Evolutionary conservation across 2,797 vertebrate species (phyloP).

Genomic region (Philypnodon macrostomus): DNA sequence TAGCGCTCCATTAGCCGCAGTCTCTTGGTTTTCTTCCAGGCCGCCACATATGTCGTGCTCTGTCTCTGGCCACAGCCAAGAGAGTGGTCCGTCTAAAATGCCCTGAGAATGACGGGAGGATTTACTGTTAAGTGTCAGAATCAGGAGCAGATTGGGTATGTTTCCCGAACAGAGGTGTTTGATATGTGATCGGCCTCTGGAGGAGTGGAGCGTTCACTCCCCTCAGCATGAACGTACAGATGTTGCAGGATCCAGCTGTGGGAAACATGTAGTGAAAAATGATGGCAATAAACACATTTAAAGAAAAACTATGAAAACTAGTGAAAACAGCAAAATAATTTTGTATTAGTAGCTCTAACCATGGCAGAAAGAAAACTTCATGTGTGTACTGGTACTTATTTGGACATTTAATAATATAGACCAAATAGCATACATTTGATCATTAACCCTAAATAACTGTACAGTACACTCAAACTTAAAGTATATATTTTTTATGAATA

Average conservation of each 20-base stretch:
- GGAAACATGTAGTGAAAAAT: neutral
- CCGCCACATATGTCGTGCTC: conserved; percentile 28
- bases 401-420: no score
- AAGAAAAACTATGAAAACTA: no score
- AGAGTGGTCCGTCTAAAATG: conserved; percentile 35
- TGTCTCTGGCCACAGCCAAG: no score
- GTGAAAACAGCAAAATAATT: no score
- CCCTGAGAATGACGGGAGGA: conserved; percentile 12
- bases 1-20: neutral
- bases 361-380: no score
- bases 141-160: conserved; percentile 40
- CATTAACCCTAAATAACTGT: no score
- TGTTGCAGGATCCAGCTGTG: conserved; percentile 21
- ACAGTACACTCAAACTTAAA: no score
- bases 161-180: conserved; percentile 48
- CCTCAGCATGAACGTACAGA: conserved; percentile 39
- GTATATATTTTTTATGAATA: no score
- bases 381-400: no score
- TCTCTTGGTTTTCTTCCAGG: conserved; percentile 26
- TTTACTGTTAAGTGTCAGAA: conserved; percentile 28
- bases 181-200: conserved; percentile 42
- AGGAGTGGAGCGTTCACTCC: conserved; percentile 38
- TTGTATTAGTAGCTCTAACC: no score
- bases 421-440: no score
- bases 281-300: neutral